Base-by-base conservation (phyloP, 1,140 invertebrate genomes). In the Oncopeltus fasciatus region DNA sequence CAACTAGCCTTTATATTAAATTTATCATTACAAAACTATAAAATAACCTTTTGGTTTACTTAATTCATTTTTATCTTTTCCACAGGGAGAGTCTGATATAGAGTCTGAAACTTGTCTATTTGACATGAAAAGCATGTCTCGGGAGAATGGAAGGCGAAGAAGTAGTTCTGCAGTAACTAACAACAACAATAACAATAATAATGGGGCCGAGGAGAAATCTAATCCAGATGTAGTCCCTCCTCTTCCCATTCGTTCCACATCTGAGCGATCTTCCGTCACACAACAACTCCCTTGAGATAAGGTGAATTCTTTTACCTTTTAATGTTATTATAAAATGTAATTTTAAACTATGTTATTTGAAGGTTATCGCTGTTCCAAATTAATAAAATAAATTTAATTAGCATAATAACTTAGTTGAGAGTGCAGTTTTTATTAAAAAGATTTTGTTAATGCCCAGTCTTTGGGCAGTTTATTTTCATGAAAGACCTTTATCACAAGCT, bases 91-190 rank as follows among this genome's bases (percentile, higher is more conserved):
- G 66, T 81, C 80, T 51, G 80, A 82, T 68, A 72, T 80, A 51
- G 80, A 82, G 62, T 80, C 78, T 59, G 80, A 82, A 61, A 77
- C 73, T 14, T 80, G 78, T 18, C 78, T 80, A 62, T 82, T 82
- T 66, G 79, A 80, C 31, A 79, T 77, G 5, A 80, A 77, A 68
- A 78, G 74, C 59, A 75, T 72, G 33, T 73, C 70, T 1, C 69
- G 74, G 5, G 79, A 80, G 61, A 67, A 64, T 38, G 62, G 59
- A n/a, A 72, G 80, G 49, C 71, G 79, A 24, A 77, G 78, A 62
- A 81, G 79, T 18, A 78, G 78, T 62, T 80, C 77, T 49, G 79
- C 78, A 47, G 81, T 79, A 62, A 81, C 80, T 68, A 78, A 80
- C 65, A 80, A 80, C 49, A 67, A 68, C 43, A 67, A 68, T 60